phyloP scores from a whole-genome alignment of 2,797 vertebrate species.

The Lagocephalus sceleratus region DNA sequence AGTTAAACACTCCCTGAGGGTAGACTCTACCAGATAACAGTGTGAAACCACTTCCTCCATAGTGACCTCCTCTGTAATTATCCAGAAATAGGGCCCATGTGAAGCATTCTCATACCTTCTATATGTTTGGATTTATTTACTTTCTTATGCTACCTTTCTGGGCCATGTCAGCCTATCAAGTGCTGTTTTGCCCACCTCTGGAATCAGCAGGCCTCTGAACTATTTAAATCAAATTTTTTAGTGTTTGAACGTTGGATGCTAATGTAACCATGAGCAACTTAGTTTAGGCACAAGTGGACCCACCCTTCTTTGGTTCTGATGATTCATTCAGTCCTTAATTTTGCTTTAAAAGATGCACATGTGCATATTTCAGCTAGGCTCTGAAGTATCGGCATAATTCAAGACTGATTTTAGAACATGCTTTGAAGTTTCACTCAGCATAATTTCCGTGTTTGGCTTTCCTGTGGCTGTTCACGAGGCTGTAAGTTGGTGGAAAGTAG shows the following conservation, averaged over 20 bases:
- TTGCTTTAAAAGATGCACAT: conserved; percentile 49
- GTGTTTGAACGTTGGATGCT: conserved; percentile 33
- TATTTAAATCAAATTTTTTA: conserved; percentile 19
- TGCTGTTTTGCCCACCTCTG: too few species aligned
- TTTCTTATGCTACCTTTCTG: neutral
- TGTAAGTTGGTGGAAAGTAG: conserved; percentile 8
- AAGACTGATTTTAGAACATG: conserved; percentile 47
- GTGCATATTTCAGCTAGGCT: conserved; percentile 36
- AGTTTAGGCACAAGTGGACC: neutral
- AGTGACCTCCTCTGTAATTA: conserved; percentile 70
- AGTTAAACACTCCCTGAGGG: conserved; percentile 42
- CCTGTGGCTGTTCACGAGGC: conserved; percentile 4
- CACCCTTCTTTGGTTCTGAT: conserved; percentile 9
- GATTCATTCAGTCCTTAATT: conserved; percentile 37
- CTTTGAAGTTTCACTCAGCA: conserved; percentile 54
- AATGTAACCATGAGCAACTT: conserved; percentile 30
- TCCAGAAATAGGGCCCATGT: conserved; percentile 51
- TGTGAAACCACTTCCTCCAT: conserved; percentile 57
- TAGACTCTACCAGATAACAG: conserved; percentile 18
- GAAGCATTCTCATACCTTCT: conserved; percentile 23
- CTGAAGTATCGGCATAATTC: conserved; percentile 48
- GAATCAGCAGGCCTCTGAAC: neutral
- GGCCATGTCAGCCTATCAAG: too few species aligned
- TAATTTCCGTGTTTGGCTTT: conserved; percentile 16
- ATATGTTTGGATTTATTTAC: conserved; percentile 2